Percentiles rank a stretch among this genome's conserved stretches.
These are phyloP conservation scores for Enteromius fasciolatus DNA, from an alignment of 2,797 vertebrate species.

Conservation along the genomic window DNA sequence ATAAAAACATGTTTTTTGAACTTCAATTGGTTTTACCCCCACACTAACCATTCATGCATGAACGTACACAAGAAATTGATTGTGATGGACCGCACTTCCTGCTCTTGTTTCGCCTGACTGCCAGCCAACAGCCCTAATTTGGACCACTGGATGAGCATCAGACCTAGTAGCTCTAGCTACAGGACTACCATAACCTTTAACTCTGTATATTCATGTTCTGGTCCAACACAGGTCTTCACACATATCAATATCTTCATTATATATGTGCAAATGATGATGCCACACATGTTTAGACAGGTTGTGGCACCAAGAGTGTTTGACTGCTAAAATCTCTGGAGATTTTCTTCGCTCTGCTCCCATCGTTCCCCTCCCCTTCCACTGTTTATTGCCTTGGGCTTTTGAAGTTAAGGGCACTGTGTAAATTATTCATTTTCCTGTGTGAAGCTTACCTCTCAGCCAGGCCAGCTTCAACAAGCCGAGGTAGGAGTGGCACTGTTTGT, in stretches of 20 bases:
- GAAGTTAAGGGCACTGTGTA: slow-evolving; percentile 76
- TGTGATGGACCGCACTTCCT: slow-evolving; percentile 66
- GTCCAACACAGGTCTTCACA: neutral
- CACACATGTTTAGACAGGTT: slow-evolving; percentile 26
- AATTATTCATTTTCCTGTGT: slow-evolving; percentile 78
- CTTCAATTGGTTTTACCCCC: slow-evolving; percentile 17
- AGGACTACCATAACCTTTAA: neutral
- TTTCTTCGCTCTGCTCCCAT: slow-evolving; percentile 21
- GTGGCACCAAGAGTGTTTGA: slow-evolving; percentile 16
- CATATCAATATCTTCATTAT: slow-evolving; percentile 22
- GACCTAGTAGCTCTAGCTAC: neutral
- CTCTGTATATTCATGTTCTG: neutral
- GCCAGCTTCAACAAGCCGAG: slow-evolving; percentile 68
- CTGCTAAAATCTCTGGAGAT: slow-evolving; percentile 24
- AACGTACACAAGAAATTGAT: slow-evolving; percentile 38
- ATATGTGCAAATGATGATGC: slow-evolving; percentile 6
- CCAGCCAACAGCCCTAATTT: slow-evolving; percentile 51
- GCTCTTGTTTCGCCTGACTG: slow-evolving; percentile 67
- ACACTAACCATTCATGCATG: slow-evolving; percentile 16
- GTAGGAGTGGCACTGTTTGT: slow-evolving; percentile 56
- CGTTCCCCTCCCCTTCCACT: slow-evolving; percentile 53
- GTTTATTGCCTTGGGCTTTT: slow-evolving; percentile 76
- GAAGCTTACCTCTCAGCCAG: slow-evolving; percentile 70
- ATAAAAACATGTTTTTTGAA: slow-evolving; percentile 27
- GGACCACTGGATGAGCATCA: slow-evolving; percentile 26